phyloP scores from a whole-genome alignment of 2,113 vertebrate species.

The Rhynchopsitta pachyrhyncha region DNA sequence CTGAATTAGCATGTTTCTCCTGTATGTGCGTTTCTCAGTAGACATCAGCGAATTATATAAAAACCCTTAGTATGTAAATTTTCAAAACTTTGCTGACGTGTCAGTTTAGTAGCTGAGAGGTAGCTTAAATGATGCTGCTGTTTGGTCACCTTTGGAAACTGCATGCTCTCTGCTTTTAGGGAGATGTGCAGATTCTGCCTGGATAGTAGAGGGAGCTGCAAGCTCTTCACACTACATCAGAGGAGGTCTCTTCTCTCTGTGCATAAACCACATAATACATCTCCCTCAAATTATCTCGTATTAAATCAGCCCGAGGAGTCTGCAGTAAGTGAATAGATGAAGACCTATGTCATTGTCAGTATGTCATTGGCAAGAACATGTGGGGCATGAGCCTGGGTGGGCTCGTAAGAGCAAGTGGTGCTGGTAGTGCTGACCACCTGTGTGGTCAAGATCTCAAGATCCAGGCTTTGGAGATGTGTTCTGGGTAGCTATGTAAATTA shows the following conservation, averaged over 20 bases:
- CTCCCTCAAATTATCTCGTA: neutral
- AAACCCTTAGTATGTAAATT: neutral
- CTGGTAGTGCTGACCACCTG: neutral
- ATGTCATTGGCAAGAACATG: rapidly evolving
- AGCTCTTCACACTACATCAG: neutral
- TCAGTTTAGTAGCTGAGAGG: neutral
- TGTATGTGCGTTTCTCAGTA: neutral
- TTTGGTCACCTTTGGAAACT: neutral
- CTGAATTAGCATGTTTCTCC: neutral
- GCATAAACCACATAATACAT: neutral
- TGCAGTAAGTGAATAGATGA: neutral
- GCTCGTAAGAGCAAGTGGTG: neutral
- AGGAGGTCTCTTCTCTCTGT: neutral
- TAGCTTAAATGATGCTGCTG: neutral
- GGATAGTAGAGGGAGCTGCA: neutral
- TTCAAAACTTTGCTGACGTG: neutral
- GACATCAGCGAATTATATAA: neutral
- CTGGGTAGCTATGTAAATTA: neutral
- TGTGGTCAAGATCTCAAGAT: neutral
- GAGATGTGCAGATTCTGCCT: neutral
- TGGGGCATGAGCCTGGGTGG: neutral
- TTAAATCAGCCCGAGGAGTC: neutral
- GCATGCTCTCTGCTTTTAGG: neutral
- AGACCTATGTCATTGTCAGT: neutral
- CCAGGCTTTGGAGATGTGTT: neutral